Evolutionary conservation across 2,888 invertebrate genomes (phyloP).

Genomic region (Allolobophora icterica): DNA sequence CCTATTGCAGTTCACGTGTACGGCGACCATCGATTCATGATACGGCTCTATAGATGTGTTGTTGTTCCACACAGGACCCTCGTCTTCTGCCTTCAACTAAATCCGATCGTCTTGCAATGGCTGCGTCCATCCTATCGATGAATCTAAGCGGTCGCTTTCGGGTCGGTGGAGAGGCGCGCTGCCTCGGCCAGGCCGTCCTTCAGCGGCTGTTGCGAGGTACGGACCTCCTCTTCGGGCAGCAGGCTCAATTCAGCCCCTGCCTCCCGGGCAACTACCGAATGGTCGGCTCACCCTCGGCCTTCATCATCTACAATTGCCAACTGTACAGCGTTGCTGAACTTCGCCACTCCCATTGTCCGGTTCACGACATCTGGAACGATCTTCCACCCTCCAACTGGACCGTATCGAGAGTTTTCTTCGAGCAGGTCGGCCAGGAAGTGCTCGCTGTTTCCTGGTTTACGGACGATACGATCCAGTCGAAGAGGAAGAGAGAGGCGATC

Average conservation of each 20-base stretch:
- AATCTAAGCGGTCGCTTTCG: not conserved
- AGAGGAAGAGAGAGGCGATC: not conserved
- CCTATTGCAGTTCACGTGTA: too few relatives aligned
- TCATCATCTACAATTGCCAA: conserved; percentile 34
- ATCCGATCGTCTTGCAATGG: not conserved
- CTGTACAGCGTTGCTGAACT: conserved; percentile 31
- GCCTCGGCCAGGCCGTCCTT: conserved; percentile 19
- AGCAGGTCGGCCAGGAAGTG: conserved; percentile 28
- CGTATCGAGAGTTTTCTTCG: conserved; percentile 27
- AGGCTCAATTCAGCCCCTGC: conserved; percentile 31
- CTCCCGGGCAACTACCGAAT: conserved; percentile 32
- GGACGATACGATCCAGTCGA: conserved; percentile 29
- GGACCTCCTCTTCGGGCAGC: conserved; percentile 38
- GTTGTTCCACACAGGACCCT: not conserved
- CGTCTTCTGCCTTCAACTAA: not conserved
- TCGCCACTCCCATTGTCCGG: conserved; percentile 25
- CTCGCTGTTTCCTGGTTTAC: conserved; percentile 37
- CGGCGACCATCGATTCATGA: too few relatives aligned
- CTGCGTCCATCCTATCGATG: conserved; percentile 6
- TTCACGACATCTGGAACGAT: conserved; percentile 25
- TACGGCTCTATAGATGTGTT: not conserved
- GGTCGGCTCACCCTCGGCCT: conserved; percentile 35
- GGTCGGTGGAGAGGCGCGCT: not conserved
- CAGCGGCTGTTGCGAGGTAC: conserved; percentile 20
- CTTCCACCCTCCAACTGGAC: conserved; percentile 21